Evolutionary conservation across 2,113 vertebrate species (phyloP).

Genomic region (Sorex araneus): DNA sequence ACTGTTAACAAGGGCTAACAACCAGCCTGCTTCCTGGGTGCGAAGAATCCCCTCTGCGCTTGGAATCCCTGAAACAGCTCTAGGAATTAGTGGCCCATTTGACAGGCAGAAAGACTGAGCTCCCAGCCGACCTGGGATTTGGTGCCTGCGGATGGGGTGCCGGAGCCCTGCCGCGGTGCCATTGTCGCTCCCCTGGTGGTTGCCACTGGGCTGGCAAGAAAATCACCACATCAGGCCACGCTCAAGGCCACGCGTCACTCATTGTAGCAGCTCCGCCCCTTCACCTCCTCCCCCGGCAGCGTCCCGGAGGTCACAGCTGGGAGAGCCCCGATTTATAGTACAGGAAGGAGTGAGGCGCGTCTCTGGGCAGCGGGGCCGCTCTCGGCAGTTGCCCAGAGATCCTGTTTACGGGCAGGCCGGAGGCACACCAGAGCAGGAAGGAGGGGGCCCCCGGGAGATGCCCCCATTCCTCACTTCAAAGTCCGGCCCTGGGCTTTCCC

Average conservation of each 20-base stretch:
- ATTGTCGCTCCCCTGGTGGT: not conserved
- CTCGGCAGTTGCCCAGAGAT: slow-evolving; percentile 69
- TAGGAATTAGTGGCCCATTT: not conserved
- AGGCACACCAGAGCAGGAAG: slow-evolving; percentile 64
- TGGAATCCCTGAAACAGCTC: not conserved
- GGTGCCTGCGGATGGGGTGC: not conserved
- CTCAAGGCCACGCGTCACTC: not conserved
- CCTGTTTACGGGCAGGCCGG: slow-evolving; percentile 69
- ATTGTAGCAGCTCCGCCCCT: not conserved
- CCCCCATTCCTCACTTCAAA: slow-evolving; percentile 53
- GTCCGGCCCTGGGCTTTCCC: not conserved
- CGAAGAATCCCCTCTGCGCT: not conserved
- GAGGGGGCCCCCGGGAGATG: not conserved
- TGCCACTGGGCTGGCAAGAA: not conserved
- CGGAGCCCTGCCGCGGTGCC: too few species aligned
- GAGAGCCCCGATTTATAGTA: slow-evolving; percentile 30
- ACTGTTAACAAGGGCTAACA: not conserved
- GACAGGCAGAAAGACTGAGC: not conserved
- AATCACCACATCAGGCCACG: not conserved
- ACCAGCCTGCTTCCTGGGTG: not conserved
- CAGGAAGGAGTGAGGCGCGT: slow-evolving; percentile 70
- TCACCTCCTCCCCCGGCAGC: not conserved
- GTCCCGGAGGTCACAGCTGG: slow-evolving; percentile 49
- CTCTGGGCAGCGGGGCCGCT: not conserved
- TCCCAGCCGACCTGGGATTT: not conserved